Evolutionary conservation across 2,113 vertebrate species (phyloP), one percentile per base, ranked within the genome.

Genomic region (Chloropsis cyanopogon): DNA sequence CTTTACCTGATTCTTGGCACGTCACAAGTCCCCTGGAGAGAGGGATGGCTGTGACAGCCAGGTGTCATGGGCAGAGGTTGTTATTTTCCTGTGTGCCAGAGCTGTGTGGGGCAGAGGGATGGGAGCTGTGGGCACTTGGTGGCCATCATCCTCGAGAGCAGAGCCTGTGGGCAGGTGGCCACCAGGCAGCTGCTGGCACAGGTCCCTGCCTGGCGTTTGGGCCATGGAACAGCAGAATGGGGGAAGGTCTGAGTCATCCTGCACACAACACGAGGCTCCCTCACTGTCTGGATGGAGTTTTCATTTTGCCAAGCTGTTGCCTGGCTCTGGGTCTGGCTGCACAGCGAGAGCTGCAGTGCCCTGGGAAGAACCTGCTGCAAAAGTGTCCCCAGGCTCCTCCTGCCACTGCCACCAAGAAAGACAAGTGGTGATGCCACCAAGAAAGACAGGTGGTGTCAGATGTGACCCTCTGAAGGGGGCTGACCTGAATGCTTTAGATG

Each of bases 201-300:
- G 91, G 70, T 7, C 4, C 35, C 54, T 60, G 78, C 73, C 91
- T 1, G 2, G 39, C 4, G 0, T 37, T 61, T 4, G 42, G 73
- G 72, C 78, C 10, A 0, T 15, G 49, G 2, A 2, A 8, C 86
- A 85, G 93, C 86, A 59, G 95, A 9, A 13, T 69, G 89, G 59
- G 80, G 81, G 88, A 53, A 94, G 79, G 28, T 47, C 93, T 94
- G 94, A 95, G 79, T 93, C 93, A 93, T 71, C 70, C 82, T 42
- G 61, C 2, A 4, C 82, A 47, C 78, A 88, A 66, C 92, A 59
- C 19, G 52, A 26, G 10, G 70, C 84, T 87, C 73, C 1, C 3
- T 61, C 69, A 16, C 42, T 13, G 12, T 22, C 77, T 57, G 78
- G 22, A 8, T 42, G 90, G 47, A n/a, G 82, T 49, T 65, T 3